These are phyloP conservation scores for Caenorhabditis japonica DNA, from an alignment of 2,888 invertebrate species.

Conservation along the genomic window DNA sequence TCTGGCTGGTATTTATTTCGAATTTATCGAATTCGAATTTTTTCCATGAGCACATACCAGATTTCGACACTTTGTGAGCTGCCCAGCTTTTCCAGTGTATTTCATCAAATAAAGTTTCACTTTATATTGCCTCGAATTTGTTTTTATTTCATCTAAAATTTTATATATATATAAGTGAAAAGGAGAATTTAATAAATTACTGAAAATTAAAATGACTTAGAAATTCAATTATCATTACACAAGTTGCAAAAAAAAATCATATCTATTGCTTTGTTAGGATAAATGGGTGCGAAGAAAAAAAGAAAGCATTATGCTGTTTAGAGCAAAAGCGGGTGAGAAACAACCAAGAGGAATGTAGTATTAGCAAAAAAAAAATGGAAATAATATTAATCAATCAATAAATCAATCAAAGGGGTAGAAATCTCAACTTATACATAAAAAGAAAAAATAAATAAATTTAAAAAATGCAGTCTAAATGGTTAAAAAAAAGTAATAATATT, in stretches of 20 bases:
- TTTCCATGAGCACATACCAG: background rate
- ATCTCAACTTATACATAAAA: constrained; percentile 5
- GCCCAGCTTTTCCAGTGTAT: too few species aligned
- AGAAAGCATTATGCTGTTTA: too few species aligned
- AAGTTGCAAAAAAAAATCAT: too few species aligned
- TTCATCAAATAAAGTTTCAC: too few species aligned
- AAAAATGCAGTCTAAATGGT: constrained; percentile 18
- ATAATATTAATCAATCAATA: constrained; percentile 11
- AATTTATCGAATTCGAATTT: background rate
- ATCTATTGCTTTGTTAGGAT: too few species aligned
- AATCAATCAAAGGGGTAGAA: constrained; percentile 43
- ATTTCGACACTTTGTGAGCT: too few species aligned
- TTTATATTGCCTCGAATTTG: background rate
- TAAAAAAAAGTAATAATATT: constrained; percentile 1
- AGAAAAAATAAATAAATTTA: constrained; percentile 18
- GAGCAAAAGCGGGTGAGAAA: too few species aligned
- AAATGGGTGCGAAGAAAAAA: too few species aligned
- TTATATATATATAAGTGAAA: constrained; percentile 29
- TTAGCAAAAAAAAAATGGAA: too few species aligned
- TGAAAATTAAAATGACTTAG: constrained; percentile 2
- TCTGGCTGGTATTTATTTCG: constrained; percentile 3
- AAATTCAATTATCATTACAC: too few species aligned
- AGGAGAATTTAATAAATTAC: constrained; percentile 26
- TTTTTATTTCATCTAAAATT: constrained; percentile 35
- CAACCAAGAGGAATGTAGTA: too few species aligned